Base-by-base conservation (phyloP, 1,140 invertebrate genomes). In the Drosophila fuyamai region DNA sequence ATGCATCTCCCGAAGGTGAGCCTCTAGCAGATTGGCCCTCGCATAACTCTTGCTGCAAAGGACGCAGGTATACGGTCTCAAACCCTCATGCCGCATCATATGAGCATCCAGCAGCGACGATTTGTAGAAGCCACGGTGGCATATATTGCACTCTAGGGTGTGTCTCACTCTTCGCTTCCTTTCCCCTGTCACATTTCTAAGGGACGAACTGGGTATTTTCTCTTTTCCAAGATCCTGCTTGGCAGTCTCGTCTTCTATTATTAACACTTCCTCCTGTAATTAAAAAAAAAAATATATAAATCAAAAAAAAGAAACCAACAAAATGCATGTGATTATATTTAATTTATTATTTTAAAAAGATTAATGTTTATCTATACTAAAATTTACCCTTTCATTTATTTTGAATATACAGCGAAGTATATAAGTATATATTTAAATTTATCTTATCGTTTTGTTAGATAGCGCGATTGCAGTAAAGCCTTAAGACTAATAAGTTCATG, bases 61-160 rank as follows among this genome's bases (percentile, higher is more conserved):
- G 16, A 70, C 61, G 46, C 84, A 89, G 44, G 61, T 84, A 50
- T 79, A 72, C n/a, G 84, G 76, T 47, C 58, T 38, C 12, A 84
- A 48, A 5, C 85, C 85, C 10, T 80, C 67, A 48, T 89, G 84
- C 10, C 57, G 58, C n/a, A 62, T 72, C 75, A 89, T 67, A 12
- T 89, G 84, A 4, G 84, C 84, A 56, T 89, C 80, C 23, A 79
- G 79, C 7, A 81, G 50, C 1, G 65, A 50, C 14, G 58, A 51
- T 60, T 89, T 89, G 59, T 89, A 89, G 44, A 89, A 89, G 2
- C 84, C 72, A 13, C 81, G 74, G 1, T 71, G 54, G 35, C 84
- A 89, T 41, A 75, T 66, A 32, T 46, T 53, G 29, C 84, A 89
- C 8, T 78, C 46, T 2, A 81, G 68, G 36, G 75, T 89, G 7